A percentile compares a stretch with the other conserved stretches of the same genome.
Evolutionary conservation across 2,113 vertebrate genomes (phyloP).

Genomic region (Salvelinus sp.): DNA sequence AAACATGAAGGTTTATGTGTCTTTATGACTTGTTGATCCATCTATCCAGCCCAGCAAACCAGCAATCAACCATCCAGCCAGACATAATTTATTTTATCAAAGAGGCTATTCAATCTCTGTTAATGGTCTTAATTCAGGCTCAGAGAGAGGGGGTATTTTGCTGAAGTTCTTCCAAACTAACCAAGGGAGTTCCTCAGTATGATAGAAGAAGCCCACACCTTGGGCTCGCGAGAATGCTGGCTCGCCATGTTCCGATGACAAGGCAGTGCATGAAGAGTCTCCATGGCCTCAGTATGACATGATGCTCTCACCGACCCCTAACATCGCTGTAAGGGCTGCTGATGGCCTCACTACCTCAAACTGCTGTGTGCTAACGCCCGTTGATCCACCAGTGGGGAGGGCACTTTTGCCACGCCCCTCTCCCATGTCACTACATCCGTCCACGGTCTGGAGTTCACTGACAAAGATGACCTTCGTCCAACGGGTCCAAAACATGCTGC

Average conservation of each 20-base stretch:
- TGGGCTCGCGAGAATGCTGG: not conserved
- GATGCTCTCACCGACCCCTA: conserved; percentile 72
- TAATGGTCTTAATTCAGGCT: not conserved
- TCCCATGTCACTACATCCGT: conserved; percentile 72
- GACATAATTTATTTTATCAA: not conserved
- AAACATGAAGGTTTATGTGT: too few relatives aligned
- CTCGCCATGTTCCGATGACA: not conserved
- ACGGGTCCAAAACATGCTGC: conserved; percentile 64
- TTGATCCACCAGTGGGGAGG: conserved; percentile 69
- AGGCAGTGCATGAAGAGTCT: conserved; percentile 11
- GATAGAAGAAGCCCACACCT: not conserved
- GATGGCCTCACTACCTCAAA: conserved; percentile 69
- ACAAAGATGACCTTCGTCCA: conserved; percentile 72
- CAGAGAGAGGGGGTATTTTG: not conserved
- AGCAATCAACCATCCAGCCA: too few relatives aligned
- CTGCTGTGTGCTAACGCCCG: conserved; percentile 73
- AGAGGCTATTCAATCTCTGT: not conserved
- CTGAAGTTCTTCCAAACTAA: not conserved
- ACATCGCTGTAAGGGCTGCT: conserved; percentile 52
- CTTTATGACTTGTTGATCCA: too few relatives aligned
- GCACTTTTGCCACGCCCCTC: conserved; percentile 67
- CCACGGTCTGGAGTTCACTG: conserved; percentile 64
- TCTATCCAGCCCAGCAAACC: too few relatives aligned
- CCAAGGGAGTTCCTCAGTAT: not conserved
- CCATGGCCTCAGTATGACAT: conserved; percentile 63